Evolutionary conservation across 2,797 vertebrate species (phyloP), one percentile per base, ranked within the genome.

Genomic region (Schizothorax lantsangensis): DNA sequence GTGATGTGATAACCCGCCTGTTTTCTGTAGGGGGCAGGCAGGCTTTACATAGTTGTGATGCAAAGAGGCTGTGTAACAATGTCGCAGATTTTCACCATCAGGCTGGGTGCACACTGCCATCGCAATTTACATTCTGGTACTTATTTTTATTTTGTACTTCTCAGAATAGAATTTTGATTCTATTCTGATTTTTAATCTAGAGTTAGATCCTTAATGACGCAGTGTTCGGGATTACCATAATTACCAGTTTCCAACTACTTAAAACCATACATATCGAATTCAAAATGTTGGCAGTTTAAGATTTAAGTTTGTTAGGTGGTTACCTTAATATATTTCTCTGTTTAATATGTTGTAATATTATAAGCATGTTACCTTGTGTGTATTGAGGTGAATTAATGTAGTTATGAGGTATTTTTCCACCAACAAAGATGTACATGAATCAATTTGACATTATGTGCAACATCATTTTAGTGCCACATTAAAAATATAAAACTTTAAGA

Each of bases 1-100:
- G 97, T 97, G 96, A 95, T 97, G 96, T 95, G 97, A 98, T 99
- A 99, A 98, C 97, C 96, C 97, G 95, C 19, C 96, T 97, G 97
- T 97, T 97, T 98, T 96, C 96, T 95, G 94, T 97, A 95, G 95
- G 91, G 93, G 91, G 92, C 38, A 43, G 89, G 86, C 87, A 91
- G 89, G 90, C 68, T 93, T 95, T 95, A 96, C 95, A 95, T 95
- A 95, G 94, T 81, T 80, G 43, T 21, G 79, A 82, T 71, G 30
- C 92, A 94, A 95, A 94, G 91, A 88, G 89, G 93, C 96, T 95
- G 93, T 78, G 59, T 86, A 68, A 73, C 30, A 79, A 74, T 52
- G 17, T 66, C 15, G 21, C 21, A 36, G 5, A 33, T 77, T 47
- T 57, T 71, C n/a, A 14, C 68, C 71, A 30, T 36, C 30, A 38